Base-by-base conservation (phyloP, 1,140 invertebrate genomes). In the Trichoplusia ni region DNA sequence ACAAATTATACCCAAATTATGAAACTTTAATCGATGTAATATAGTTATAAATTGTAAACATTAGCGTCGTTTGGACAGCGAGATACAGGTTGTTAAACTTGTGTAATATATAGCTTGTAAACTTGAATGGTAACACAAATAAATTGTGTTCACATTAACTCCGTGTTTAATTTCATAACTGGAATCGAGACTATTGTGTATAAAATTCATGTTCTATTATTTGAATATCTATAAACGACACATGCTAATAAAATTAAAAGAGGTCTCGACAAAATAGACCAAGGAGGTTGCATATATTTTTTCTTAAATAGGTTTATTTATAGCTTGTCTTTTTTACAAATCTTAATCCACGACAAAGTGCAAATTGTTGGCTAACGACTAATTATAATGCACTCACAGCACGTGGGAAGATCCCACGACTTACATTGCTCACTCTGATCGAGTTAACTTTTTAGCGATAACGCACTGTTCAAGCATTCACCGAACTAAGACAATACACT, bases 321-420 rank as follows among this genome's bases (percentile, higher is more conserved):
- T n/a, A 19, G 18, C 16, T 29, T 18, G 14, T 49, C 16, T 23
- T 23, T 11, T 53, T 53, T 23, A 11, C 31, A 64, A 67, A 71
- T 66, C 62, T 58, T 67, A 64, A 71, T 44, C 51, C 49, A 59
- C 77, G 47, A 68, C 71, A 73, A 71, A 23, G 70, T 62, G 65
- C 58, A 73, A 81, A 81, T 80, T 75, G 77, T 84, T 82, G 74
- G 77, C 79, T 78, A 84, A 79, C 68, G 53, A 79, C 67, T 79
- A 81, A 81, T 81, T 73, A 80, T 80, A 67, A 71, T 31, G 58
- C 13, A 69, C 63, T 46, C 59, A 49, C 42, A 62, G 64, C 71
- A 74, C 81, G 84, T 89, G 86, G 72, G 86, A 89, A 79, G 59
- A 59, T 89, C 84, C 64, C 86, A 89, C 86, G 84, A 58, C 27